Percentiles rank a stretch among this genome's conserved stretches.
Conservation (phyloP, 2,888 invertebrate genomes). For the Empis livida region DNA sequence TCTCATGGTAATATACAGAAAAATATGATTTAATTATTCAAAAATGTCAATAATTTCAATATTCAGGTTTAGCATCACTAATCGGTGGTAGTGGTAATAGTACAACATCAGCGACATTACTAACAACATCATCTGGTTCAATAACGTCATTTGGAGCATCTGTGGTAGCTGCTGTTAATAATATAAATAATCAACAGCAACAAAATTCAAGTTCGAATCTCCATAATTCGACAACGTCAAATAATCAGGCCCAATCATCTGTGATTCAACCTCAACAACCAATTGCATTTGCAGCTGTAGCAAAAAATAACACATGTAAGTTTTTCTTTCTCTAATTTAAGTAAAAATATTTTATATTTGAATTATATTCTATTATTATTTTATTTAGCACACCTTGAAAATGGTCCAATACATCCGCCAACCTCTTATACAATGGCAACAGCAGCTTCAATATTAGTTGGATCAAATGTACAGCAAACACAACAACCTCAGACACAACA, state of each 20-base stretch:
- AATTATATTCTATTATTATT: neutral
- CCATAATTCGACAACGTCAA: constrained; percentile 14
- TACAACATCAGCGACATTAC: constrained; percentile 13
- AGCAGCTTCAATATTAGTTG: constrained; percentile 24
- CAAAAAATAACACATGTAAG: constrained; percentile 40
- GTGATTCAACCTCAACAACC: constrained; percentile 33
- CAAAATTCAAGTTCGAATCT: constrained; percentile 9
- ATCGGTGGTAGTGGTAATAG: neutral
- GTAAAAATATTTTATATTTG: neutral
- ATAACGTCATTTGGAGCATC: constrained; percentile 16
- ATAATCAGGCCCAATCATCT: constrained; percentile 36
- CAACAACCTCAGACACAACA: constrained; percentile 17
- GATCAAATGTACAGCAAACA: constrained; percentile 20
- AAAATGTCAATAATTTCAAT: too few relatives aligned
- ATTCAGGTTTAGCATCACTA: too few relatives aligned
- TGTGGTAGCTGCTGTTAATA: constrained; percentile 13
- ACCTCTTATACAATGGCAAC: constrained; percentile 23
- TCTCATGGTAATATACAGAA: constrained; percentile 12
- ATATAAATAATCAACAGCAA: constrained; percentile 9
- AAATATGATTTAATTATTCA: neutral
- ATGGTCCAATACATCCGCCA: constrained; percentile 28
- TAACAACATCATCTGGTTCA: constrained; percentile 21
- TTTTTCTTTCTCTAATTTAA: too few relatives aligned
- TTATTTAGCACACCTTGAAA: constrained; percentile 32
- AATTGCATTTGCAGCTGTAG: constrained; percentile 51